phyloP scores from a whole-genome alignment of 2,888 invertebrate genomes.

The Smittia sp. region DNA sequence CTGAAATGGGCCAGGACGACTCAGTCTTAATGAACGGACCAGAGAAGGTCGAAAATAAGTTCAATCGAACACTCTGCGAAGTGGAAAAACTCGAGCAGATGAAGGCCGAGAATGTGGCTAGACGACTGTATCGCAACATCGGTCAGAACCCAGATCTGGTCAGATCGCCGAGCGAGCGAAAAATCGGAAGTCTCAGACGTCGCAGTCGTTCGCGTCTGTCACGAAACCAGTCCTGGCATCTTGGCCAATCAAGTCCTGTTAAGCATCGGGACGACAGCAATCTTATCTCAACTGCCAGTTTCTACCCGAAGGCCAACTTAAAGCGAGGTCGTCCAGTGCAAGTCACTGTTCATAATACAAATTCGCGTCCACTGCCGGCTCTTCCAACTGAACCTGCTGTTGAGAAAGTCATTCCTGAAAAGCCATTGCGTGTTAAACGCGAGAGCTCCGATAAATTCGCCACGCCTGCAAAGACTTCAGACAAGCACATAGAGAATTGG shows the following conservation, averaged over 20 bases:
- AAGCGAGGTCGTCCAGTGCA: constrained; percentile 56
- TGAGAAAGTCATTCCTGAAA: constrained; percentile 18
- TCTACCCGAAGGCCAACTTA: constrained; percentile 58
- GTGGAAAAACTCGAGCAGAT: constrained; percentile 57
- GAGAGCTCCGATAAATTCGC: neutral
- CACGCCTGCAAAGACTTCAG: neutral
- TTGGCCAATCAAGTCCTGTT: constrained; percentile 42
- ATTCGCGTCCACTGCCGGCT: constrained; percentile 44
- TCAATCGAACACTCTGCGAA: constrained; percentile 70
- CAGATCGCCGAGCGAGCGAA: constrained; percentile 76
- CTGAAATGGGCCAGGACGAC: constrained; percentile 2
- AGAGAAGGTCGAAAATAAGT: constrained; percentile 67
- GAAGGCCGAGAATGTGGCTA: constrained; percentile 66
- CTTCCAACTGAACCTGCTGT: constrained; percentile 36
- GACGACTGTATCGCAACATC: constrained; percentile 67
- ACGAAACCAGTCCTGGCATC: constrained; percentile 67
- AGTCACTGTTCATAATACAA: constrained; percentile 52
- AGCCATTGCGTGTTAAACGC: constrained; percentile 30
- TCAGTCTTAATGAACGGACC: constrained; percentile 53
- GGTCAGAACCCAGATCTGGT: constrained; percentile 68
- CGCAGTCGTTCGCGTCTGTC: constrained; percentile 52
- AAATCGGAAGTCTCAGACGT: constrained; percentile 69
- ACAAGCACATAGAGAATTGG: constrained; percentile 49
- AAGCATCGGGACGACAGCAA: constrained; percentile 42
- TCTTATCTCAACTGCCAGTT: constrained; percentile 44